Evolutionary conservation across 1,140 invertebrate species (phyloP), one percentile per base, ranked within the genome.

Genomic region (Lepeophtheirus salmonis): DNA sequence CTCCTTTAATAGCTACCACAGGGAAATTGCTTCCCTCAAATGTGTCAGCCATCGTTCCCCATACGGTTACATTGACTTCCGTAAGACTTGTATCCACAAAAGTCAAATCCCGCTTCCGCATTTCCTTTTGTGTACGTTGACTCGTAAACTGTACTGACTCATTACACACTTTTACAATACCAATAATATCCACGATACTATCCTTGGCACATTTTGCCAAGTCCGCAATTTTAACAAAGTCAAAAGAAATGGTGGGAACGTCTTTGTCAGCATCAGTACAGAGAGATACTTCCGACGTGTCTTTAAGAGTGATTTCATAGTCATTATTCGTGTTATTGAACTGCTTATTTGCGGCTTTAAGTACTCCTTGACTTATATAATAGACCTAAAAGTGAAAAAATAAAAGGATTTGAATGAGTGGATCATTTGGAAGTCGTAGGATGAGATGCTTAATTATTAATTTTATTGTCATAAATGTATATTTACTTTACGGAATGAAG

Each of bases 321-420:
- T 97, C 89, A 71, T 96, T 90, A 52, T 89, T 86, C 12, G 94
- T 69, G 49, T 73, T 79, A 14, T 77, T 79, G 68, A 79, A 97
- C 67, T 88, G 79, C 70, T 92, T 95, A 70, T 97, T 96, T 0
- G 92, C 91, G 16, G 83, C 78, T 71, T 95, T 97, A 6, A 97
- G 68, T 18, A 73, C 69, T 58, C 81, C 87, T 64, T 80, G 81
- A 21, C 81, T 84, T 26, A 98, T 81, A 66, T 81, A 94, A 70
- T 91, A 97, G 2, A 95, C 79, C 74, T 89, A 48, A 12, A n/a
- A n/a, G 41, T n/a, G 20, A 50, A n/a, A n/a, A n/a, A n/a, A n/a
- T n/a, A n/a, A n/a, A n/a, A n/a, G n/a, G n/a, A n/a, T n/a, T n/a
- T n/a, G n/a, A n/a, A n/a, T n/a, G n/a, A n/a, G n/a, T n/a, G n/a